These are phyloP conservation scores for Tetramorium simillimum DNA, from an alignment of 1,140 invertebrate species.

Conservation along the genomic window DNA sequence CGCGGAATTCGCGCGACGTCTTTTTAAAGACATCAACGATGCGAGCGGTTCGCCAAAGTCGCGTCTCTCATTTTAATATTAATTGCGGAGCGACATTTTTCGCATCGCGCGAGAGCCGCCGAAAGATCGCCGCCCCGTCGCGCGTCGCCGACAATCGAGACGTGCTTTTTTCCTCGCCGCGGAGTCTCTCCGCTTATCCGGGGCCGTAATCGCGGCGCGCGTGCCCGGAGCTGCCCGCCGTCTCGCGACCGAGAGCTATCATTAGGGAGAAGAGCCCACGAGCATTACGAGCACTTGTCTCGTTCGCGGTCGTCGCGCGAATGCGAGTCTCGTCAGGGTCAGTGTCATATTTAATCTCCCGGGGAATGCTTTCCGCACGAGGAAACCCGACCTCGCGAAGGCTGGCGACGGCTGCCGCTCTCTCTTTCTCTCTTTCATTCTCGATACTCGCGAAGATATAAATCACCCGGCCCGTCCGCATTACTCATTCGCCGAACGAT, in stretches of 20 bases:
- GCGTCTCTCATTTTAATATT: background rate
- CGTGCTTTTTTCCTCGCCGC: background rate
- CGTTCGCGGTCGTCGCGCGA: conserved; percentile 1
- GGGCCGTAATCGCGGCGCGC: background rate
- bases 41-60: background rate
- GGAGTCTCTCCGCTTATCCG: background rate
- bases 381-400: conserved; percentile 29
- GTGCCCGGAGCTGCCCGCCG: background rate
- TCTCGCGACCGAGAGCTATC: background rate
- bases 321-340: conserved; percentile 50
- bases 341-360: conserved; percentile 33
- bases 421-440: background rate
- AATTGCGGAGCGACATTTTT: background rate
- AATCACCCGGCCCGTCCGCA: background rate
- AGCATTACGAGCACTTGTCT: conserved; percentile 28
- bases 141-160: background rate
- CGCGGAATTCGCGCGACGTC: background rate
- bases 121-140: background rate
- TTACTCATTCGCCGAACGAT: conserved; percentile 33
- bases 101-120: background rate
- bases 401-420: background rate
- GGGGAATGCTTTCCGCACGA: background rate
- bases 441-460: conserved; percentile 23
- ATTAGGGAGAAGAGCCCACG: conserved; percentile 7
- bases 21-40: background rate